Base-by-base conservation (phyloP, 2,797 vertebrate species). In the Acipenser transmontanus region DNA sequence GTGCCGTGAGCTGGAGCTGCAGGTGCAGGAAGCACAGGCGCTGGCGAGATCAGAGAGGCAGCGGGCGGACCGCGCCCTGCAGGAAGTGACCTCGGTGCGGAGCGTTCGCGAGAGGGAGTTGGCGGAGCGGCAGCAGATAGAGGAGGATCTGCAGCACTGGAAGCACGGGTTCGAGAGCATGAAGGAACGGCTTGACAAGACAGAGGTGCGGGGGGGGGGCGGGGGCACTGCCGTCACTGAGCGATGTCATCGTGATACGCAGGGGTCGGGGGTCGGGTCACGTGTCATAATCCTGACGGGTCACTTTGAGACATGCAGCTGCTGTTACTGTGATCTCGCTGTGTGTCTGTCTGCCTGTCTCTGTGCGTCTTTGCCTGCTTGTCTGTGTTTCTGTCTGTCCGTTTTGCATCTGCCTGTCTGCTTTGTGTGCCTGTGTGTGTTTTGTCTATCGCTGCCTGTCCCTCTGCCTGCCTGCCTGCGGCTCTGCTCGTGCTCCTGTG, bases 131-230 rank as follows among this genome's bases (percentile, higher is more conserved):
- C 8, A 52, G 50, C 9, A 79, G 0, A 3, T 69, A 11, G 72
- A 12, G 50, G 51, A 66, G 17, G 74, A 80, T 60, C 69, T 86
- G 72, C 67, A 73, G 6, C 49, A 8, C 0, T 7, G 65, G 2
- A 5, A 7, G 7, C 0, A 0, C 0, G 1, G 1, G 0, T n/a
- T 0, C 0, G 57, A 76, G 0, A 1, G 47, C 0, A 65, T 63
- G 1, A 34, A 68, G 1, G 52, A 48, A 17, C 68, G 17, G 6
- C 64, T 3, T 6, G 6, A 7, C 63, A 81, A 85, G 73, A 48
- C 7, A 2, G 73, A 86, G 84, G 89, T 87, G 51, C 59, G 34
- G 34, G 34, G 34, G 34, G 20, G 3, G 34, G 34, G 34, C 0
- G 20, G 20, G 2, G 34, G 34, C 34, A 34, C 17, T 17, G 17